Evolutionary conservation across 1,140 invertebrate genomes (phyloP).

Genomic region (Anastatus disparis): DNA sequence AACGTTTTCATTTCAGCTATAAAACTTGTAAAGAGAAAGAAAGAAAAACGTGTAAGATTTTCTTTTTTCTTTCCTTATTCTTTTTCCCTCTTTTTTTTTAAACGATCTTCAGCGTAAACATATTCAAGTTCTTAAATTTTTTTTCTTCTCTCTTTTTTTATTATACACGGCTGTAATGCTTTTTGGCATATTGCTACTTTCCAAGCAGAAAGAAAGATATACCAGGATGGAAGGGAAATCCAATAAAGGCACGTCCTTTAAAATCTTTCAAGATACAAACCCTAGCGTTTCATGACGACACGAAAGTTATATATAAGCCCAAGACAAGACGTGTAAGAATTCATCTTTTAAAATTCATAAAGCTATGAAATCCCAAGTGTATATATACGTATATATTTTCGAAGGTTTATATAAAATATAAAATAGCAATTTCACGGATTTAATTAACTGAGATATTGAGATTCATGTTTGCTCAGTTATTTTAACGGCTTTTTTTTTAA

Average conservation of each 20-base stretch:
- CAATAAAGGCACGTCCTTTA: constrained; percentile 22
- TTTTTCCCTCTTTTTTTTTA: too few relatives aligned
- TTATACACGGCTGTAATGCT: too few relatives aligned
- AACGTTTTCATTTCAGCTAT: constrained; percentile 21
- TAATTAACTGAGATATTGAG: too few relatives aligned
- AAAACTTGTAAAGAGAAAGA: background rate
- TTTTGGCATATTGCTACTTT: constrained; percentile 17
- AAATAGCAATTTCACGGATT: too few relatives aligned
- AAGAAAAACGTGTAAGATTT: background rate
- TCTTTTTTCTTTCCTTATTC: too few relatives aligned
- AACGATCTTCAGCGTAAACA: constrained; percentile 5
- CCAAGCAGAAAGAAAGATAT: background rate
- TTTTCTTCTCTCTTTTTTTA: too few relatives aligned
- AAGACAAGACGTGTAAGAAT: background rate
- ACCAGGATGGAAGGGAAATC: background rate
- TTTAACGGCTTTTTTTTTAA: too few relatives aligned
- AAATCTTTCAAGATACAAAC: constrained; percentile 10
- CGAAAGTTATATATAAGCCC: too few relatives aligned
- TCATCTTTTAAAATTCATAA: background rate
- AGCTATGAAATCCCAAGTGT: background rate
- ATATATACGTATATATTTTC: background rate
- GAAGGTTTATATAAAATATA: too few relatives aligned
- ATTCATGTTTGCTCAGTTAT: too few relatives aligned
- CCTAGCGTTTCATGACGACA: background rate
- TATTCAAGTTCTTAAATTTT: constrained; percentile 8